These are phyloP conservation scores for Embiotoca jacksoni DNA, from an alignment of 2,113 vertebrate species.

Conservation along the genomic window DNA sequence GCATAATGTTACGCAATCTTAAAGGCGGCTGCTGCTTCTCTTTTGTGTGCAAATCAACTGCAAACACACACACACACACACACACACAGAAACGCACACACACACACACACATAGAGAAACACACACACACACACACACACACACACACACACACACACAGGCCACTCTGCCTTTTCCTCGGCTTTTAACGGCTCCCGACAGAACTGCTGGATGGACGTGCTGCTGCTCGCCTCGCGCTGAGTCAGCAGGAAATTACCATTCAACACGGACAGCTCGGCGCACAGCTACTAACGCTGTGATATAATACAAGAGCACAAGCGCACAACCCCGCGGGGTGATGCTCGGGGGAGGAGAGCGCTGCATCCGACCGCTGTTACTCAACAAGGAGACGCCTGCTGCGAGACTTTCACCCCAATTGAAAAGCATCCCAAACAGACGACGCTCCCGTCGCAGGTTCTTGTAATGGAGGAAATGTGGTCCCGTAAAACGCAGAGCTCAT, in stretches of 20 bases:
- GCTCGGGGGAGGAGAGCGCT: background rate
- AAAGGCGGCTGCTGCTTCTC: slow-evolving; percentile 29
- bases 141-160: background rate
- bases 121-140: background rate
- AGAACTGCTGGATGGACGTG: slow-evolving; percentile 68
- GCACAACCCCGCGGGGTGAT: slow-evolving; percentile 7
- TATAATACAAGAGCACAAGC: slow-evolving; percentile 56
- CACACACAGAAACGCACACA: too few relatives aligned
- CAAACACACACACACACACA: background rate
- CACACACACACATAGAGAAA: too few relatives aligned
- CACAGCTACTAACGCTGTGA: slow-evolving; percentile 53
- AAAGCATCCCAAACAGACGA: background rate
- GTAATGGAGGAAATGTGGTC: slow-evolving; percentile 12
- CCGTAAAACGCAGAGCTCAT: slow-evolving; percentile 18
- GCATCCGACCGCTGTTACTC: slow-evolving; percentile 1
- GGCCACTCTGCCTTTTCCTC: slow-evolving; percentile 59
- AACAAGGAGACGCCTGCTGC: slow-evolving; percentile 1
- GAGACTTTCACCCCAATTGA: slow-evolving; percentile 19
- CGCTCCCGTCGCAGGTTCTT: slow-evolving; percentile 2
- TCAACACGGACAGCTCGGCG: slow-evolving; percentile 57
- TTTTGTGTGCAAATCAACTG: background rate
- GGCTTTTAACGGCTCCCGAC: slow-evolving; percentile 64
- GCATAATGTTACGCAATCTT: slow-evolving; percentile 53
- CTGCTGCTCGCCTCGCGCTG: slow-evolving; percentile 51
- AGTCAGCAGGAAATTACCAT: slow-evolving; percentile 80